Percentiles rank a stretch among this genome's conserved stretches.
Conservation (phyloP, 2,797 vertebrate genomes). For the Tangara arthus region DNA sequence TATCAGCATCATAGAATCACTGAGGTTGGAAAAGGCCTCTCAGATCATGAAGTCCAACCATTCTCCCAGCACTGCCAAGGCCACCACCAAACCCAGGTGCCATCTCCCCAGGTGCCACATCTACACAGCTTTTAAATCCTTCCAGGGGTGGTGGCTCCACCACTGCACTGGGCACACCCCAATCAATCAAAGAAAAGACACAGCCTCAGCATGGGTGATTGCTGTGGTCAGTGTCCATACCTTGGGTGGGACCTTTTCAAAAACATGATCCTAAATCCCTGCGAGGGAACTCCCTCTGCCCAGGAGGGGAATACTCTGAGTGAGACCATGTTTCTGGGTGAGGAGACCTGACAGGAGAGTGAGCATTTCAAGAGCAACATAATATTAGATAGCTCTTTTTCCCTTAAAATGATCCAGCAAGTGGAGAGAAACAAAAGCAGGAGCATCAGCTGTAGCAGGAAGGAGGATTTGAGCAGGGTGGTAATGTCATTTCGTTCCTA, state of each 20-base stretch:
- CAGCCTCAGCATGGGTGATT: fast-evolving
- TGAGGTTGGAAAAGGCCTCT: not conserved
- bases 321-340: not conserved
- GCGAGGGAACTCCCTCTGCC: not conserved
- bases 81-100: not conserved
- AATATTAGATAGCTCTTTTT: not conserved
- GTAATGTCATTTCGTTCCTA: not conserved
- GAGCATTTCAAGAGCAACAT: not conserved
- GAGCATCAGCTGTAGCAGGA: not conserved
- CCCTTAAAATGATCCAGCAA: not conserved
- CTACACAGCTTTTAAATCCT: not conserved
- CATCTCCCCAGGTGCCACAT: not conserved
- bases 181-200: not conserved
- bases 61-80: not conserved
- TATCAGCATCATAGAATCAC: not conserved
- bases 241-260: not conserved
- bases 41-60: not conserved
- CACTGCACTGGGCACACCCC: not conserved
- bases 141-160: not conserved
- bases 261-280: not conserved
- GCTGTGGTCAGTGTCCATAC: not conserved
- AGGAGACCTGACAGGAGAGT: not conserved
- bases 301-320: not conserved
- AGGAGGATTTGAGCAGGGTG: not conserved
- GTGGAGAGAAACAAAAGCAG: not conserved